phyloP scores from a whole-genome alignment of 2,797 vertebrate species.

The Tamandua tetradactyla region DNA sequence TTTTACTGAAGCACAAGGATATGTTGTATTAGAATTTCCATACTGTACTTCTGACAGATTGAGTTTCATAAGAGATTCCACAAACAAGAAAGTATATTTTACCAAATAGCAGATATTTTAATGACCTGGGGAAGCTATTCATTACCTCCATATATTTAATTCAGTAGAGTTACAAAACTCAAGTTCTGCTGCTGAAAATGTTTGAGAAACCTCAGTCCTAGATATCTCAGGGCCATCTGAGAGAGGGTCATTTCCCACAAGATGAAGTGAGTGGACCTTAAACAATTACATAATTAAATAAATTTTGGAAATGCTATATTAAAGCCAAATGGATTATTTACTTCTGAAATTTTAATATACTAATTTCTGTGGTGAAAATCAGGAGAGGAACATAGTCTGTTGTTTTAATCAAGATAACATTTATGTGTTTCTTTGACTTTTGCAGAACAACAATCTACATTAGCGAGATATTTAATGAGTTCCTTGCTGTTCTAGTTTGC shows the following conservation, averaged over 20 bases:
- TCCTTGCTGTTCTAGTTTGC: no score
- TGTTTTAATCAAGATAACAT: neutral
- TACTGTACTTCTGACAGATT: neutral
- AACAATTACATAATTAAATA: neutral
- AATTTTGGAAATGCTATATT: neutral
- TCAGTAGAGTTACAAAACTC: neutral
- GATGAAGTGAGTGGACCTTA: neutral
- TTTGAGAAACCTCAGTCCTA: neutral
- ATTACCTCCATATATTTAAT: neutral
- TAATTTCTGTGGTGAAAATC: neutral
- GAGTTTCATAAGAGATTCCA: conserved; percentile 21
- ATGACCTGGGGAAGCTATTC: neutral
- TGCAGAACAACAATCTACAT: neutral
- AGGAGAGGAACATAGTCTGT: neutral
- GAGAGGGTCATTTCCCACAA: rapidly evolving
- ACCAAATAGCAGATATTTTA: conserved; percentile 33
- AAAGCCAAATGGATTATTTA: neutral
- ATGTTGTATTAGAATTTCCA: neutral
- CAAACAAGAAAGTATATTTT: conserved; percentile 27
- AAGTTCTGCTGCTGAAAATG: neutral
- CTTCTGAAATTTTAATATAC: neutral
- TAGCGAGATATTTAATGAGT: neutral
- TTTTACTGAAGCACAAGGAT: neutral
- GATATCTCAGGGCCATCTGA: neutral
- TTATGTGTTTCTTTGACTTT: neutral